phyloP scores from a whole-genome alignment of 1,140 invertebrate species.

The Eumeta japonica region DNA sequence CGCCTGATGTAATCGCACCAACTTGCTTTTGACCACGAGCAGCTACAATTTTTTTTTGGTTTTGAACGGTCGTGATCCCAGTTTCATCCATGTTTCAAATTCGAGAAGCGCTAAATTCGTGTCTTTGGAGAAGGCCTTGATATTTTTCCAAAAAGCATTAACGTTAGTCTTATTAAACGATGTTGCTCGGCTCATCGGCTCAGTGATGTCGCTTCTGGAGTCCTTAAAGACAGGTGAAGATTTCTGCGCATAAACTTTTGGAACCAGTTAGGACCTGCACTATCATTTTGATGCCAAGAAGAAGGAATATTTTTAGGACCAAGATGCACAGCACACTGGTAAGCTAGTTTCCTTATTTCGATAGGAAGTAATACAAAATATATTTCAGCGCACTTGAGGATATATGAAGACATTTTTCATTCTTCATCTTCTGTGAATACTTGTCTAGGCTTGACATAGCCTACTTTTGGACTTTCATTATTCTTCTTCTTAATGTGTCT shows the following conservation, averaged over 20 bases:
- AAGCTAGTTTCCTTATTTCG: constrained; percentile 7
- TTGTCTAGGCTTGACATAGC: too few species aligned
- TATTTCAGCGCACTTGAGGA: too few species aligned
- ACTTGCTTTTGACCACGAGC: constrained; percentile 11
- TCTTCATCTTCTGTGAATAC: too few species aligned
- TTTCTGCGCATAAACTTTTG: constrained; percentile 18
- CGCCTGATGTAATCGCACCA: constrained; percentile 17
- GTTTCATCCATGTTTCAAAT: too few species aligned
- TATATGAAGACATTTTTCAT: too few species aligned
- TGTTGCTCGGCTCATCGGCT: constrained; percentile 5
- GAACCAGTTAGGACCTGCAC: constrained; percentile 19
- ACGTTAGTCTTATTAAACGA: constrained; percentile 11
- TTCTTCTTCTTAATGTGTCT: too few species aligned
- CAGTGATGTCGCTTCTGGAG: constrained; percentile 14
- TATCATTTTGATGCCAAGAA: constrained; percentile 17
- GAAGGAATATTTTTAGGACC: constrained; percentile 12
- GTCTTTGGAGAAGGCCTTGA: constrained; percentile 4
- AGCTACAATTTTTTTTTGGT: constrained; percentile 12
- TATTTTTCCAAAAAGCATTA: constrained; percentile 1
- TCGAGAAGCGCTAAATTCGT: too few species aligned
- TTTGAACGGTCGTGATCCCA: constrained; percentile 15
- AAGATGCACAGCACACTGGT: constrained; percentile 11
- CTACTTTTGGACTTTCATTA: too few species aligned
- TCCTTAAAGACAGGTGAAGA: constrained; percentile 15
- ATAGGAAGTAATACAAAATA: constrained; percentile 6